Conservation (phyloP, 1,140 invertebrate species). For the Drosophila pectinifera region DNA sequence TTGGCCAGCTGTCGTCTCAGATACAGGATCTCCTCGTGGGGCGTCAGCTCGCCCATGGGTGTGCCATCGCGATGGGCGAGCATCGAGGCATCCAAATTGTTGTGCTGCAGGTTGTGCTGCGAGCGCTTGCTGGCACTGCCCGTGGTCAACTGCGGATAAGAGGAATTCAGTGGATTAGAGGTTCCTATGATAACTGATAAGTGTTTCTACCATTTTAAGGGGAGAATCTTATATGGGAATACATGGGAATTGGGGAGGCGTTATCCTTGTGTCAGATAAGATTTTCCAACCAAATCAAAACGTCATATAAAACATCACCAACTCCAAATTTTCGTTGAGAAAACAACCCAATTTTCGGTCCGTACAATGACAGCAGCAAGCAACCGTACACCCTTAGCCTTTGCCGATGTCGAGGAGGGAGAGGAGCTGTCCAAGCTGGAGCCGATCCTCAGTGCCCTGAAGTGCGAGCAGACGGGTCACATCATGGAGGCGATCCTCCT, state of each 20-base stretch:
- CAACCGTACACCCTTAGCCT: not conserved
- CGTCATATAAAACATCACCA: not conserved
- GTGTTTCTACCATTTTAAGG: conserved; percentile 40
- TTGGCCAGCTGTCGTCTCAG: conserved; percentile 93
- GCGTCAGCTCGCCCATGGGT: conserved; percentile 88
- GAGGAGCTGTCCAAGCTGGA: conserved; percentile 60
- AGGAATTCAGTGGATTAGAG: not conserved
- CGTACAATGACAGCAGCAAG: conserved; percentile 47
- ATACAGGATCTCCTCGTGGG: conserved; percentile 92
- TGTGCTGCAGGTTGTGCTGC: conserved; percentile 51
- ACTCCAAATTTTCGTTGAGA: conserved; percentile 15
- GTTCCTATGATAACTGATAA: not conserved
- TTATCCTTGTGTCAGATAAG: not conserved
- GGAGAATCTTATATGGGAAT: not conserved
- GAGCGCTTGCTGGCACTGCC: conserved; percentile 78
- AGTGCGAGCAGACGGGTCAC: conserved; percentile 70
- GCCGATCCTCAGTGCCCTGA: conserved; percentile 54
- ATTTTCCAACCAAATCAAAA: conserved; percentile 1
- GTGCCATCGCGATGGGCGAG: conserved; percentile 87
- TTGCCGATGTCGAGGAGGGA: conserved; percentile 31
- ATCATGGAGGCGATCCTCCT: conserved; percentile 75
- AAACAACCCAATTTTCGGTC: conserved; percentile 1
- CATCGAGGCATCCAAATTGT: conserved; percentile 73
- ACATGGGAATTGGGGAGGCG: not conserved
- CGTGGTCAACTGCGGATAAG: conserved; percentile 64